phyloP scores from a whole-genome alignment of 2,113 vertebrate species.

The Sinocyclocheilus anshuiensis region DNA sequence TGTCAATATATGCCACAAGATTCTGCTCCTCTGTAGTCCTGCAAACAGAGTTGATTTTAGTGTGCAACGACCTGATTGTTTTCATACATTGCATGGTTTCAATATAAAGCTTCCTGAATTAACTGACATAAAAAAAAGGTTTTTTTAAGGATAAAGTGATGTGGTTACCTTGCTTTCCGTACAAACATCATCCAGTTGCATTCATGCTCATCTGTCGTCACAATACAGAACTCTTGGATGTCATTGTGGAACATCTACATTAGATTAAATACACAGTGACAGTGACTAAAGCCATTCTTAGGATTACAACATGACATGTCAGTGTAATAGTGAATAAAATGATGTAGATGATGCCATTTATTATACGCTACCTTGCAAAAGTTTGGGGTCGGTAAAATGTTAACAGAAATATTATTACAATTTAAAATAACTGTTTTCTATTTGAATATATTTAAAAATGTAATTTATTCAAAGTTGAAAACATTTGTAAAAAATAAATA shows the following conservation, averaged over 20 bases:
- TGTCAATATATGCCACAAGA: slow-evolving; percentile 93
- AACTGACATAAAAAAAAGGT: too few species aligned
- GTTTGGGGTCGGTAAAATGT: background rate
- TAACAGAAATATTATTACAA: background rate
- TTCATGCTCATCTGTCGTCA: slow-evolving; percentile 92
- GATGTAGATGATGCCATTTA: background rate
- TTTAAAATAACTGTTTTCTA: background rate
- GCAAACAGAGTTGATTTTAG: slow-evolving; percentile 40
- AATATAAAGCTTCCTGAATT: background rate
- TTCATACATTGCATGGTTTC: background rate
- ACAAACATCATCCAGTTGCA: slow-evolving; percentile 99
- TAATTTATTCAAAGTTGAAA: too few species aligned
- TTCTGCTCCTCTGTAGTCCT: slow-evolving; percentile 95
- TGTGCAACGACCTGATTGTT: too few species aligned
- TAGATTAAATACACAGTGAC: slow-evolving; percentile 19
- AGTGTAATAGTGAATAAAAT: background rate
- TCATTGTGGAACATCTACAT: slow-evolving; percentile 89
- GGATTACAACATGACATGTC: background rate
- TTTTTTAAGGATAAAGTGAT: background rate
- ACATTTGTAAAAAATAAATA: too few species aligned
- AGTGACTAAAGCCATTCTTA: background rate
- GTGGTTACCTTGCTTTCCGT: slow-evolving; percentile 88
- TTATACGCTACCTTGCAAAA: background rate
- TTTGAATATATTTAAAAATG: too few species aligned
- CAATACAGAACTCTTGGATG: slow-evolving; percentile 88